Evolutionary conservation across 92 coral and sea anemone species (phyloP), one percentile per base, ranked within the genome.

Genomic region (Epizoanthus rinbou): DNA sequence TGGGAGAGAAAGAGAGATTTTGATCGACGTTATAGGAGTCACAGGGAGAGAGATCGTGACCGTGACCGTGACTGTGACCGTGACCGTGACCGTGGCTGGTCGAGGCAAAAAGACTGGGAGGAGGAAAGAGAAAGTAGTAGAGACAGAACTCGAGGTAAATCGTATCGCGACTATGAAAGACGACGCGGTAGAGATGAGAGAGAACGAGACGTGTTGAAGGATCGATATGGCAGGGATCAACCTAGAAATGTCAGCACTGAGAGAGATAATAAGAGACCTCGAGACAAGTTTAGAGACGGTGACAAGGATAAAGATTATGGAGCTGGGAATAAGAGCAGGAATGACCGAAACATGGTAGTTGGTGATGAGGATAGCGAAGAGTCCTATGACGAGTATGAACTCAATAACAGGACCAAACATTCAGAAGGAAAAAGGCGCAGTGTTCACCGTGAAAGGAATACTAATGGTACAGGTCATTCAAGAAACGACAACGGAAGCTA

Each of bases 1-100:
- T 87, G 81, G 74, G 71, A 85, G 78, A 72, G 76, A 83, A 87
- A 91, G 74, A 89, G 85, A 62, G 85, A 88, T 31, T 86, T 64
- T 83, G 89, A 57, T 17, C 87, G 91, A 81, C 83, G 87, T 63
- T 76, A 75, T 21, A 87, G 86, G 64, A 25, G 83, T 64, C 39
- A 66, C 33, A 62, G 88, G 58, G 79, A 74, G 56, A 82, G 80
- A 33, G 85, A 66, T 23, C 50, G 72, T 31, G 72, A 66, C 10
- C 56, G 56, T 28, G 62, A 28, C 31, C 31, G 31, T 28, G 31
- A 28, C 31, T 2, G 31, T 28, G 31, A 28, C 31, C 31, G 31
- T 28, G 31, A 28, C 31, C 31, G 72, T 31, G 72, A 66, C 10
- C 56, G 56, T 28, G 62, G 71, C 21, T 15, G 71, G 57, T 62